These are phyloP conservation scores for Neuroterus valhalla DNA, from an alignment of 1,140 invertebrate species.

Conservation along the genomic window DNA sequence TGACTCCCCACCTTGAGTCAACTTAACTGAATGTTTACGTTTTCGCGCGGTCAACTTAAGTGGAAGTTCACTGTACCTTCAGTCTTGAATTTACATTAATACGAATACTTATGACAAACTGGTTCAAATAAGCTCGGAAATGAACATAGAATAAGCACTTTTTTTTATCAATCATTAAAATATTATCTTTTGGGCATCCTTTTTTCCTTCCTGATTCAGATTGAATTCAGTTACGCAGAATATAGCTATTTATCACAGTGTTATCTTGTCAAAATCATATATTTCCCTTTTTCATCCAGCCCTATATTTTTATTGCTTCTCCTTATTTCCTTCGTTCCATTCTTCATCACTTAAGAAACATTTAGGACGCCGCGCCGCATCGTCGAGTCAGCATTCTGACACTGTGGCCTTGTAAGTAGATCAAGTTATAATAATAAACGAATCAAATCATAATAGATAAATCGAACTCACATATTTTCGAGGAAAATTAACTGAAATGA, in stretches of 20 bases:
- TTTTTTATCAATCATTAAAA: too few species aligned
- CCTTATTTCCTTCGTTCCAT: neutral
- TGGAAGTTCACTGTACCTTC: too few species aligned
- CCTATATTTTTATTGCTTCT: slow-evolving; percentile 1
- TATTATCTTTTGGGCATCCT: too few species aligned
- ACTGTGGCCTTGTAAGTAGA: slow-evolving; percentile 5
- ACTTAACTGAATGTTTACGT: too few species aligned
- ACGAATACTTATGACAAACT: too few species aligned
- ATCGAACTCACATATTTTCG: neutral
- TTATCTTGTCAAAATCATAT: neutral
- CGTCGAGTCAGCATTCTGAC: slow-evolving; percentile 10
- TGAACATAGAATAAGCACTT: too few species aligned
- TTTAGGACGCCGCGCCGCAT: slow-evolving; percentile 14
- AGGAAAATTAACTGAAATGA: too few species aligned
- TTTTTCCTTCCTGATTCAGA: neutral
- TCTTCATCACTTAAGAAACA: neutral
- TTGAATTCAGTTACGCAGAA: neutral
- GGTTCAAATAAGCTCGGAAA: too few species aligned
- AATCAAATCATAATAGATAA: neutral
- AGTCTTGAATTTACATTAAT: too few species aligned
- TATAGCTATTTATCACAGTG: neutral
- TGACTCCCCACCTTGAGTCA: too few species aligned
- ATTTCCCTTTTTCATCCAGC: neutral
- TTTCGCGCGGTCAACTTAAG: too few species aligned
- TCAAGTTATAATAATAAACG: neutral